Evolutionary conservation across 2,113 vertebrate species (phyloP).

Genomic region (Hucho hucho): DNA sequence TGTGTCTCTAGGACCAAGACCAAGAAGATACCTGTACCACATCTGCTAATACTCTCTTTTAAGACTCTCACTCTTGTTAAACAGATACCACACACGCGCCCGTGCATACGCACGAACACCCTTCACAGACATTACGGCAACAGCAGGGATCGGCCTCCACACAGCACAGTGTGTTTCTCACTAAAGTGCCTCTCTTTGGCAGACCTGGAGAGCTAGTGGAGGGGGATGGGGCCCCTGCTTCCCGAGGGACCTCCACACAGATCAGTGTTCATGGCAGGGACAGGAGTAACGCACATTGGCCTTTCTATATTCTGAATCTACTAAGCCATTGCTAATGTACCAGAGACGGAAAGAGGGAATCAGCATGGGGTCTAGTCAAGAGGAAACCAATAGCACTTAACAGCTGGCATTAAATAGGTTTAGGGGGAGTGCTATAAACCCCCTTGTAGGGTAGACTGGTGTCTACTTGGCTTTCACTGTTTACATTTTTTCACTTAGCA

Average conservation of each 20-base stretch:
- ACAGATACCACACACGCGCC: constrained; percentile 17
- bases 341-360: constrained; percentile 17
- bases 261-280: constrained; percentile 56
- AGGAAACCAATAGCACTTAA: constrained; percentile 43
- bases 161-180: constrained; percentile 51
- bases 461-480: not conserved
- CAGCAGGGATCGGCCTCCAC: constrained; percentile 42
- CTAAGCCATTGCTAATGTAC: constrained; percentile 27
- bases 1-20: too few species aligned
- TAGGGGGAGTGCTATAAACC: constrained; percentile 18
- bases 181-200: constrained; percentile 47
- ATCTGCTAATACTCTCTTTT: constrained; percentile 31
- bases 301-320: constrained; percentile 53
- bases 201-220: constrained; percentile 32
- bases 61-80: constrained; percentile 16
- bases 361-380: constrained; percentile 38
- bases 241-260: constrained; percentile 59
- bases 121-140: constrained; percentile 43
- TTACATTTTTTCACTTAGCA: too few species aligned
- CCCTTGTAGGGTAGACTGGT: not conserved
- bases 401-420: constrained; percentile 28
- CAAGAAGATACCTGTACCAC: not conserved
- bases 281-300: constrained; percentile 58
- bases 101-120: constrained; percentile 43
- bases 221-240: constrained; percentile 27